Percentiles rank a stretch among this genome's conserved stretches.
Conservation (phyloP, 53 echinoderm and acorn worm genomes). For the Stichopus horrens region DNA sequence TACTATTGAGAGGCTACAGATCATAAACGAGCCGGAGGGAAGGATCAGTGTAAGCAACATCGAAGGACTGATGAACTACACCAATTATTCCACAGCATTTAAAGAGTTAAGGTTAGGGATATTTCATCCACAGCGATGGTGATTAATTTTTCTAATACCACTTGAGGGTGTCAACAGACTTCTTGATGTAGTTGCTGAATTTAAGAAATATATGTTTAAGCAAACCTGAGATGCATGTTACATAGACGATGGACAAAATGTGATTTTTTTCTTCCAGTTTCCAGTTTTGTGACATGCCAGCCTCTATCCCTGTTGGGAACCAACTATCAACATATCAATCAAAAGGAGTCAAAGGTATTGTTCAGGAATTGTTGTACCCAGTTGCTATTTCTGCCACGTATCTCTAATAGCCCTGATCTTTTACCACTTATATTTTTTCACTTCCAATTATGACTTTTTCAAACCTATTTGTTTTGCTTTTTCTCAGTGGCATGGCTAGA, state of each 20-base stretch:
- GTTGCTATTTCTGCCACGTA: not conserved
- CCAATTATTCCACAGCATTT: conserved; percentile 20
- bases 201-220: conserved; percentile 18
- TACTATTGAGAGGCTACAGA: conserved; percentile 30
- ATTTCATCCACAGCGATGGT: not conserved
- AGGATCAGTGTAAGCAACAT: conserved; percentile 34
- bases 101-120: conserved; percentile 24
- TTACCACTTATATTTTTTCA: not conserved
- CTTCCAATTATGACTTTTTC: conserved; percentile 18
- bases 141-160: not conserved
- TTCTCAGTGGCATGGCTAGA: conserved; percentile 39
- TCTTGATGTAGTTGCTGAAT: conserved; percentile 29
- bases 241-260: not conserved
- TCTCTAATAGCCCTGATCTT: not conserved
- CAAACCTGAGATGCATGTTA: conserved; percentile 34
- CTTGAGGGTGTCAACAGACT: conserved; percentile 10
- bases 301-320: conserved; percentile 36
- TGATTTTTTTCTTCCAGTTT: conserved; percentile 16
- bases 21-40: conserved; percentile 29
- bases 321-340: conserved; percentile 28
- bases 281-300: conserved; percentile 36
- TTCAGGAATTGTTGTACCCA: conserved; percentile 12
- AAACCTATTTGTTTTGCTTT: conserved; percentile 27
- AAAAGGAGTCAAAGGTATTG: conserved; percentile 34
- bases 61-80: conserved; percentile 34